Percentiles rank a stretch among this genome's conserved stretches.
Evolutionary conservation across 2,888 invertebrate species (phyloP).

Genomic region (Auanema freiburgensis): DNA sequence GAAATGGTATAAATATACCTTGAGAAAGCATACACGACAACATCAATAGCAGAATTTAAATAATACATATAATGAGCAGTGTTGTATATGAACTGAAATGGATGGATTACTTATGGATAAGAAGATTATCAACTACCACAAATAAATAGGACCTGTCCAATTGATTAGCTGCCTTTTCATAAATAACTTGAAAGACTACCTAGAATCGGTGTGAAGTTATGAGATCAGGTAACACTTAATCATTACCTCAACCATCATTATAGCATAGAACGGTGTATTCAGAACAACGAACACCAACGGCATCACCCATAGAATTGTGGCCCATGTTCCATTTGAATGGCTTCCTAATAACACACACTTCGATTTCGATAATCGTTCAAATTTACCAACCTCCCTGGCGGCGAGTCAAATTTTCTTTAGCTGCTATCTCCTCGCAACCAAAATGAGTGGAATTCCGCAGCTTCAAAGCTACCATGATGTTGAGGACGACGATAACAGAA

Average conservation of each 20-base stretch:
- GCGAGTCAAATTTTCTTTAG: constrained; percentile 24
- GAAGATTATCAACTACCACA: constrained; percentile 19
- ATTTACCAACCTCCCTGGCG: constrained; percentile 28
- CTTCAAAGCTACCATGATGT: constrained; percentile 52
- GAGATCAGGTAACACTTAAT: constrained; percentile 12
- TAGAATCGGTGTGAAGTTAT: constrained; percentile 12
- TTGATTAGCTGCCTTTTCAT: constrained; percentile 28
- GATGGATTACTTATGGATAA: neutral
- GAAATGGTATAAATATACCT: constrained; percentile 44
- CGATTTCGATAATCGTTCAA: neutral
- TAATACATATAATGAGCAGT: constrained; percentile 62
- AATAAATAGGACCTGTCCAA: constrained; percentile 32
- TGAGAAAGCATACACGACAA: constrained; percentile 62
- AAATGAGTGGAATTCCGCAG: constrained; percentile 40
- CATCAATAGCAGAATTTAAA: constrained; percentile 60
- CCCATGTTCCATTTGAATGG: constrained; percentile 37
- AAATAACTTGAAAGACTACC: constrained; percentile 38
- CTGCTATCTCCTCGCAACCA: constrained; percentile 22
- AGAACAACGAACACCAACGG: constrained; percentile 62
- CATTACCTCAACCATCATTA: constrained; percentile 40
- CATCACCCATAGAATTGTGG: constrained; percentile 61
- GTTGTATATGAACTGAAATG: constrained; percentile 50
- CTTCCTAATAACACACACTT: constrained; percentile 5
- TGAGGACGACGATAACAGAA: constrained; percentile 55
- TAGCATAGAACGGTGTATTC: constrained; percentile 62